A percentile compares a stretch with the other conserved stretches of the same genome.
Evolutionary conservation across 2,113 vertebrate species (phyloP).

Genomic region (Sceloporus tristichus): DNA sequence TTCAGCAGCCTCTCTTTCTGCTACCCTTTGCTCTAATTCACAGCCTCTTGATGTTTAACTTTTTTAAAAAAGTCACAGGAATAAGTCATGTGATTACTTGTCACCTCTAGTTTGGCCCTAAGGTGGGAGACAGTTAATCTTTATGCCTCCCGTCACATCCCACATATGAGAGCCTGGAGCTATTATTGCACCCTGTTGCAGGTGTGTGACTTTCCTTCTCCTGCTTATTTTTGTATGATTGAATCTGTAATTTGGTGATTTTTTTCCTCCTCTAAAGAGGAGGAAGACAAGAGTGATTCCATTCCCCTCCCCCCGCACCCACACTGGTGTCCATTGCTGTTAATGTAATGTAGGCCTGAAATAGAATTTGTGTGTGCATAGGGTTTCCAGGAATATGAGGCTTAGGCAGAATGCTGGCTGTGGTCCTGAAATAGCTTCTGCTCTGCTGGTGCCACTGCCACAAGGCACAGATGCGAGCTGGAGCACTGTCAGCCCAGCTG

Average conservation of each 20-base stretch:
- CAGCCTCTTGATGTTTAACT: background rate
- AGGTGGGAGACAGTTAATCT: background rate
- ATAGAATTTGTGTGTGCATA: background rate
- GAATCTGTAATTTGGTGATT: background rate
- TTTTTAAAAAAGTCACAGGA: background rate
- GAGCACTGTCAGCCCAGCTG: slow-evolving; percentile 28
- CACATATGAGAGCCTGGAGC: too few relatives aligned
- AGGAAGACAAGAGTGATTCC: slow-evolving; percentile 7
- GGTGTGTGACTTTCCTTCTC: background rate
- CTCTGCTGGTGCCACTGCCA: slow-evolving; percentile 4
- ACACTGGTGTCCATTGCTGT: background rate
- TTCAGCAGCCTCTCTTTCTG: background rate
- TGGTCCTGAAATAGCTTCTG: slow-evolving; percentile 22
- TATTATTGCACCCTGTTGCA: background rate
- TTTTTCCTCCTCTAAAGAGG: background rate
- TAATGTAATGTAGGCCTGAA: slow-evolving; percentile 11
- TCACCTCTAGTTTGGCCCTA: background rate
- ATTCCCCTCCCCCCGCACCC: background rate
- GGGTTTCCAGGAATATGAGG: background rate
- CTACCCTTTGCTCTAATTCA: too few relatives aligned
- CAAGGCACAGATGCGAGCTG: slow-evolving; percentile 23
- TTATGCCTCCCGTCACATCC: background rate
- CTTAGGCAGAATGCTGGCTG: background rate
- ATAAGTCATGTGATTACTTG: background rate
- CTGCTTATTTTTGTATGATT: background rate